A percentile compares a stretch with the other conserved stretches of the same genome.
These are phyloP conservation scores for Agelaius phoeniceus DNA, from an alignment of 2,113 vertebrate species.

Conservation along the genomic window DNA sequence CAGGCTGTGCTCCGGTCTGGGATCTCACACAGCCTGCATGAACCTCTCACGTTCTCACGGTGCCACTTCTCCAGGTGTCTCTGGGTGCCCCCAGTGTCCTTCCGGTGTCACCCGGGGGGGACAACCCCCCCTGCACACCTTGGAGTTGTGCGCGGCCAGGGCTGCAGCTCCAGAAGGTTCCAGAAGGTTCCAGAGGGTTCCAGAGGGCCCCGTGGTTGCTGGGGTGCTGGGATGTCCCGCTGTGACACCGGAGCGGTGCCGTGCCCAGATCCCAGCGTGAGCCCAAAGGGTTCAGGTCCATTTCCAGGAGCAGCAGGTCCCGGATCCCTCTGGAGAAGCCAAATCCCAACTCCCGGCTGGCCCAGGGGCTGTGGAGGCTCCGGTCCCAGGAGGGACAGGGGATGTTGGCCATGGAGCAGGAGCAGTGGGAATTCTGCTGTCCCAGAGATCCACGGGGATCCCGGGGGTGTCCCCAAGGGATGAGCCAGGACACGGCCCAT, in stretches of 20 bases:
- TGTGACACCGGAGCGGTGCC: accelerated
- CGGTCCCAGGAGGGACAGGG: accelerated
- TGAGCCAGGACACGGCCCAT: accelerated
- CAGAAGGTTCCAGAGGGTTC: neutral
- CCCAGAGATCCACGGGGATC: too few species aligned
- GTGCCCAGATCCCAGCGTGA: accelerated
- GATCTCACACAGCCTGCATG: neutral
- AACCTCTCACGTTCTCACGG: accelerated
- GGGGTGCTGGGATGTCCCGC: neutral
- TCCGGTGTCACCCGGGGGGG: neutral
- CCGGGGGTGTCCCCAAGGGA: neutral
- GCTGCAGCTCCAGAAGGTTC: neutral
- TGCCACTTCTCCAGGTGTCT: neutral
- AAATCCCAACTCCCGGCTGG: accelerated
- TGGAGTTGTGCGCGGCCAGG: accelerated
- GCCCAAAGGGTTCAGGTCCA: accelerated
- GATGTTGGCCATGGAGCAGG: neutral
- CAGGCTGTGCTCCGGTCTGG: neutral
- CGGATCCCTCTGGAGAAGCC: neutral
- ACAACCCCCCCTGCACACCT: neutral
- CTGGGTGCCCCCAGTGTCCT: neutral
- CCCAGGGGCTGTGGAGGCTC: neutral
- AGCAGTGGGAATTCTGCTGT: accelerated
- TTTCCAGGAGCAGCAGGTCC: neutral
- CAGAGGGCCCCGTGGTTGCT: accelerated